Evolutionary conservation across 2,888 invertebrate genomes (phyloP), one percentile per base, ranked within the genome.

Genomic region (Drosophila rellima): DNA sequence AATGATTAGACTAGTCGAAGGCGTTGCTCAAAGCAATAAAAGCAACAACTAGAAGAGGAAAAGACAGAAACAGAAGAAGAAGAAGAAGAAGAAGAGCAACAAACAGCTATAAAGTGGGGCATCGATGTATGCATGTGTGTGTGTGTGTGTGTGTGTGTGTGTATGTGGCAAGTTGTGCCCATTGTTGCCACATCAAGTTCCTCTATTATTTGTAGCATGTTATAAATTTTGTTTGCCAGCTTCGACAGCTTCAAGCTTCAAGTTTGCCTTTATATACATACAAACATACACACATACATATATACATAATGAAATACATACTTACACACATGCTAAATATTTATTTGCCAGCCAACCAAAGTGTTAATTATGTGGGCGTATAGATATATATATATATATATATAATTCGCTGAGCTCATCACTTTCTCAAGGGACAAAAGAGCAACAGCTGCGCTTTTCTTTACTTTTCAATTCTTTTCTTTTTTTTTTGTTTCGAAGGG

Each of bases 351-450:
- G 73, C 59, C 79, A 81, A 75, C 61, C 85, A 84, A 73, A 82
- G 85, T 82, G 82, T 81, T 87, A 82, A 87, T 87, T 87, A 71
- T 79, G 74, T 78, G 81, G 78, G 78, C 62, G 82, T n/a, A n/a
- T n/a, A n/a, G n/a, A n/a, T n/a, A n/a, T 44, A 20, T 51, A 15
- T 42, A 29, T 77, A 60, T 35, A 37, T 56, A 56, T 71, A 44
- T 67, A 76, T 73, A 68, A 72, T 74, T 45, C 74, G 81, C 81
- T 87, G 67, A 83, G 84, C 81, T 83, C 81, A 83, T 82, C 83
- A 65, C 42, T 66, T 71, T 74, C 69, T 74, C 78, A 51, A 54
- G 78, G 69, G 74, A 72, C 47, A 42, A 48, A 69, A 67, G 71
- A 61, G 69, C 74, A 73, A 71, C 64, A 68, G 76, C 71, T 75